Conservation (phyloP, 2,797 vertebrate species). For the Melanotaenia maccullochi region DNA sequence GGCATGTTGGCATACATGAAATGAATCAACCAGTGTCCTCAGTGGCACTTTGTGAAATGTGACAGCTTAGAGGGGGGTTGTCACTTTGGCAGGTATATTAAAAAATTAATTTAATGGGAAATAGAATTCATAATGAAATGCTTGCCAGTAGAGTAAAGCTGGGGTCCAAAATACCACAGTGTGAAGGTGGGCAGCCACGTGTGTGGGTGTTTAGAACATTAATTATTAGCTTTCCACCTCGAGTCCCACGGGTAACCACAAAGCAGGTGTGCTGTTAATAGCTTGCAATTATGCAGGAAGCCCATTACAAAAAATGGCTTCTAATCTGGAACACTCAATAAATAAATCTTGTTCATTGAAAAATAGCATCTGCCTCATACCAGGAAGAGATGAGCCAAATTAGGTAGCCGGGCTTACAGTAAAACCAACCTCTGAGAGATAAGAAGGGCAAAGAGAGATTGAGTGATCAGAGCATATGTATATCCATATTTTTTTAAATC, state of each 20-base stretch:
- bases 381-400: slow-evolving; percentile 24
- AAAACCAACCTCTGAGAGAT: slow-evolving; percentile 48
- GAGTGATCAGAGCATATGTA: slow-evolving; percentile 8
- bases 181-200: slow-evolving; percentile 13
- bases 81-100: slow-evolving; percentile 52
- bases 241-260: slow-evolving; percentile 40
- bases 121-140: slow-evolving; percentile 34
- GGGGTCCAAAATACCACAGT: slow-evolving; percentile 12
- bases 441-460: slow-evolving; percentile 18
- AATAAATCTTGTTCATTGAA: slow-evolving; percentile 48
- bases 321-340: slow-evolving; percentile 50
- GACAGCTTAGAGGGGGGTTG: slow-evolving; percentile 44
- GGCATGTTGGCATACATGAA: slow-evolving; percentile 17
- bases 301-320: slow-evolving; percentile 55
- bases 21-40: slow-evolving; percentile 35
- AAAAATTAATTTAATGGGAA: slow-evolving; percentile 23
- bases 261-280: slow-evolving; percentile 70
- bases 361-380: slow-evolving; percentile 48
- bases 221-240: slow-evolving; percentile 43
- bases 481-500: slow-evolving; percentile 1
- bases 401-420: slow-evolving; percentile 31
- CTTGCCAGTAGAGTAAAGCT: slow-evolving; percentile 27
- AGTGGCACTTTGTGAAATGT: slow-evolving; percentile 44
- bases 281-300: slow-evolving; percentile 57
- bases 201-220: slow-evolving; percentile 41